phyloP scores from a whole-genome alignment of 2,797 vertebrate genomes.

The Sternotherus odoratus region DNA sequence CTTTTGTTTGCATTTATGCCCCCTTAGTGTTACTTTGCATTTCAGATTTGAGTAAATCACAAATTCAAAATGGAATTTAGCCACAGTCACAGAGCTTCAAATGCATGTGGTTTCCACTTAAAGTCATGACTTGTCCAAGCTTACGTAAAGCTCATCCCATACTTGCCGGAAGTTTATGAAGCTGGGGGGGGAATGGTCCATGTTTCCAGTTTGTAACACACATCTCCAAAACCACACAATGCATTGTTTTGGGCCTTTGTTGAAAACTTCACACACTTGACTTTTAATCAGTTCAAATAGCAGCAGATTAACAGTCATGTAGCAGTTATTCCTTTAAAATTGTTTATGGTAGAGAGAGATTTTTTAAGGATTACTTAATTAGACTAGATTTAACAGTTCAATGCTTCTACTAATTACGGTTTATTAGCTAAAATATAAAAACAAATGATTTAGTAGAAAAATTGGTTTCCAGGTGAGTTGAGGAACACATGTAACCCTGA shows the following conservation, averaged over 20 bases:
- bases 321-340: not conserved
- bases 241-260: not conserved
- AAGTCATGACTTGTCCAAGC: not conserved
- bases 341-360: not conserved
- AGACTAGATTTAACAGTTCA: not conserved
- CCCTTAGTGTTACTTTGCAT: not conserved
- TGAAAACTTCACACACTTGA: not conserved
- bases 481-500: not conserved
- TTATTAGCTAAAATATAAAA: not conserved
- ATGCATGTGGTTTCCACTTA: not conserved
- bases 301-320: not conserved
- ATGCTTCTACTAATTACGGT: not conserved
- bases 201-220: not conserved
- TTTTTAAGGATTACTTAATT: not conserved
- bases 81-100: not conserved
- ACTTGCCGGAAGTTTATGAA: not conserved
- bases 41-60: not conserved
- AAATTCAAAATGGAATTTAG: not conserved
- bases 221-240: not conserved
- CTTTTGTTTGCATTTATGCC: not conserved
- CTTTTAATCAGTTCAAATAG: not conserved
- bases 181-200: not conserved
- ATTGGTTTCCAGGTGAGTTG: not conserved
- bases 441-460: not conserved
- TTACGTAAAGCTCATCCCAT: not conserved